phyloP scores from a whole-genome alignment of 1,140 invertebrate genomes.

The Papilio glaucus region DNA sequence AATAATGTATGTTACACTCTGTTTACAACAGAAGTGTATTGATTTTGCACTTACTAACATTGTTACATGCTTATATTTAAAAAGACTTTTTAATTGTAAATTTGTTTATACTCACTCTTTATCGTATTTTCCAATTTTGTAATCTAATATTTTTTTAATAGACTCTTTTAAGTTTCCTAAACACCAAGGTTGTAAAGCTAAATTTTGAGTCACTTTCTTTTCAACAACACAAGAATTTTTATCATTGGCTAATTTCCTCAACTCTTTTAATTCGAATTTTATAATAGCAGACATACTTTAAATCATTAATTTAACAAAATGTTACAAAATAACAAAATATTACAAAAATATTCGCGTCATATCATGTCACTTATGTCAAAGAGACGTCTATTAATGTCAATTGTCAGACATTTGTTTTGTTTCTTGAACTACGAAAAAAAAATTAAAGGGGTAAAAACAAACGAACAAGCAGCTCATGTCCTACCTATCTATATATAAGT shows the following conservation, averaged over 20 bases:
- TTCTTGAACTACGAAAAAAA: neutral
- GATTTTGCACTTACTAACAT: too few relatives aligned
- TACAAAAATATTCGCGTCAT: slow-evolving; percentile 20
- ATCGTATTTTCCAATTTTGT: slow-evolving; percentile 82
- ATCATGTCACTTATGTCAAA: slow-evolving; percentile 30
- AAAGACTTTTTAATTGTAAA: neutral
- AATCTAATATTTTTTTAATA: slow-evolving; percentile 82
- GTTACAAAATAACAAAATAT: slow-evolving; percentile 18
- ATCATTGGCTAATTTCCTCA: slow-evolving; percentile 76
- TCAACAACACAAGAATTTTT: slow-evolving; percentile 84
- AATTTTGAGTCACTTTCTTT: slow-evolving; percentile 82
- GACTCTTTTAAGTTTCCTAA: slow-evolving; percentile 83
- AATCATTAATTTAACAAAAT: slow-evolving; percentile 41
- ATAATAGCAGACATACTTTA: slow-evolving; percentile 76
- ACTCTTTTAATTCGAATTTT: slow-evolving; percentile 78
- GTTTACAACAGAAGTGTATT: too few relatives aligned
- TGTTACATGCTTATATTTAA: neutral
- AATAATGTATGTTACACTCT: too few relatives aligned
- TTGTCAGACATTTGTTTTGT: neutral
- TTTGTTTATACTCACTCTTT: slow-evolving; percentile 22
- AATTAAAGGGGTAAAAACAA: neutral
- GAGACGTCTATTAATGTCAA: neutral
- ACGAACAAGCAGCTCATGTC: too few relatives aligned
- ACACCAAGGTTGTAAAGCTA: slow-evolving; percentile 85
- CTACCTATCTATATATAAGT: too few relatives aligned